Evolutionary conservation across 2,888 invertebrate genomes (phyloP).

Genomic region (Dolomedes plantarius): DNA sequence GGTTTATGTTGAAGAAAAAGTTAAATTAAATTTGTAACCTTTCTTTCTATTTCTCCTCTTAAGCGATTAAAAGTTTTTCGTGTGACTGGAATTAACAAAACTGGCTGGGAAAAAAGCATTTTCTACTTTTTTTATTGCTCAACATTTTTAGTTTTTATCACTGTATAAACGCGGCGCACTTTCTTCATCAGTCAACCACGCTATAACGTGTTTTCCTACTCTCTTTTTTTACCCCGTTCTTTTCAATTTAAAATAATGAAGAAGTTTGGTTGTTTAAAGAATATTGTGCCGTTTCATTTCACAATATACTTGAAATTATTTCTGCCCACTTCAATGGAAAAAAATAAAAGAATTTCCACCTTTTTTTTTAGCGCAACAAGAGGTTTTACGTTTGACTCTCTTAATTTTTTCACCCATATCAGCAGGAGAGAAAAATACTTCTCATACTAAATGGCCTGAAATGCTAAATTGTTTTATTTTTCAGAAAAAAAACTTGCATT

Average conservation of each 20-base stretch:
- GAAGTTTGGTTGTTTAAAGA: conserved; percentile 60
- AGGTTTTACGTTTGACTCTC: neutral
- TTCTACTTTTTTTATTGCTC: conserved; percentile 24
- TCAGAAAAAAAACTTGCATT: neutral
- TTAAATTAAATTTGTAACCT: conserved; percentile 59
- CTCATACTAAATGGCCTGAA: neutral
- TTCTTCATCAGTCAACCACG: conserved; percentile 58
- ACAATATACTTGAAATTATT: conserved; percentile 27
- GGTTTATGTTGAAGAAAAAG: conserved; percentile 46
- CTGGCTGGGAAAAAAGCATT: conserved; percentile 38
- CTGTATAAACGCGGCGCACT: conserved; percentile 32
- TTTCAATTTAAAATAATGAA: conserved; percentile 60
- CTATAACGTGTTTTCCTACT: conserved; percentile 56
- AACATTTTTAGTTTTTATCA: conserved; percentile 47
- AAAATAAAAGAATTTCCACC: conserved; percentile 18
- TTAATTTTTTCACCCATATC: neutral
- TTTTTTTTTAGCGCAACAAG: conserved; percentile 34
- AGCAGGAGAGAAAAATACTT: neutral
- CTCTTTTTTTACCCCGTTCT: conserved; percentile 23
- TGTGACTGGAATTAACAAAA: conserved; percentile 63
- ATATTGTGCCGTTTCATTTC: conserved; percentile 47
- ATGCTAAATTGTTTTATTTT: neutral
- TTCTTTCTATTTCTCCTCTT: conserved; percentile 48
- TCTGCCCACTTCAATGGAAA: neutral
- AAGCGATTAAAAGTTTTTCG: conserved; percentile 59